phyloP scores from a whole-genome alignment of 2,113 vertebrate genomes.

The Austrofundulus limnaeus region DNA sequence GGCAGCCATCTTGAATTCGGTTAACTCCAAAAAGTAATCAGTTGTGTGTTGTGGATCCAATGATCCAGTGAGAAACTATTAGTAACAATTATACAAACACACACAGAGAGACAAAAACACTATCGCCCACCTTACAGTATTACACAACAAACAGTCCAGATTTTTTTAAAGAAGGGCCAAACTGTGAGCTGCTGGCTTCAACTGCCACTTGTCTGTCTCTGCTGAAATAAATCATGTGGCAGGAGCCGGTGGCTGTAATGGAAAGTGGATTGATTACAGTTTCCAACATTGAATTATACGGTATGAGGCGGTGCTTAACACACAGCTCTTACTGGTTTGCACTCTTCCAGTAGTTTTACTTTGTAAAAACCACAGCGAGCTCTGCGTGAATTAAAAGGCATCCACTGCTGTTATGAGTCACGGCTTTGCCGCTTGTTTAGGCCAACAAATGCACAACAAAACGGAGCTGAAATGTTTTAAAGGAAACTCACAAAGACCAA shows the following conservation, averaged over 20 bases:
- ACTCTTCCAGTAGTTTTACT: constrained; percentile 33
- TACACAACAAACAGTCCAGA: no score
- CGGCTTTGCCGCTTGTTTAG: constrained; percentile 32
- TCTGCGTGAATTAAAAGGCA: constrained; percentile 58
- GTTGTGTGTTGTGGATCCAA: no score
- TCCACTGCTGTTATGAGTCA: constrained; percentile 69
- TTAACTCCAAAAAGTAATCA: no score
- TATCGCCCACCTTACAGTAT: no score
- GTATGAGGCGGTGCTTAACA: constrained; percentile 24
- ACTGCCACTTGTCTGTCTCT: constrained; percentile 49
- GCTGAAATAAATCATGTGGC: constrained; percentile 60
- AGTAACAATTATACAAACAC: no score
- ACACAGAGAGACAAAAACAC: no score
- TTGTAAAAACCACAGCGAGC: constrained; percentile 46
- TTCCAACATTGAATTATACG: constrained; percentile 49
- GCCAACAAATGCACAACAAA: not conserved
- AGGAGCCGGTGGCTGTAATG: constrained; percentile 58
- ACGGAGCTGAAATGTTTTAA: not conserved
- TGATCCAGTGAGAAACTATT: no score
- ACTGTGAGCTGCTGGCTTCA: constrained; percentile 34
- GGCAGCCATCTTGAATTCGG: no score
- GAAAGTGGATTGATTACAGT: constrained; percentile 72
- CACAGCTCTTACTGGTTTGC: constrained; percentile 35
- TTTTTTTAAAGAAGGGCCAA: constrained; percentile 36
- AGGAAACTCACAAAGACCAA: not conserved